These are phyloP conservation scores for Drosophila longiperda DNA, from an alignment of 2,888 invertebrate species.

Conservation along the genomic window DNA sequence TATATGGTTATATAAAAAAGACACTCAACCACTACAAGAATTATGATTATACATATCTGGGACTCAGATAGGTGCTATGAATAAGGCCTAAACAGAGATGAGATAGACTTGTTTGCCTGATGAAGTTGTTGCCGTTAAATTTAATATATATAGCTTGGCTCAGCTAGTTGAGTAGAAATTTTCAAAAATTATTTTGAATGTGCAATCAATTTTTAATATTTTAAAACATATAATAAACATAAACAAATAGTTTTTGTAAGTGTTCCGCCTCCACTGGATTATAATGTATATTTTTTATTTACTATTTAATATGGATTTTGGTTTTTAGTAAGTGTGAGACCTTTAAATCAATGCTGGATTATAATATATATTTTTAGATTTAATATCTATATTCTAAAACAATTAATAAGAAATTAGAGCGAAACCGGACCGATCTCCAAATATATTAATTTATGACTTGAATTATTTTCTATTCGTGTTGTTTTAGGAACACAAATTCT, in stretches of 20 bases:
- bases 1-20: slow-evolving; percentile 33
- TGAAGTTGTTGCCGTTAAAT: slow-evolving; percentile 66
- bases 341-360: no score
- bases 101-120: slow-evolving; percentile 49
- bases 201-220: slow-evolving; percentile 39
- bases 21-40: slow-evolving; percentile 21
- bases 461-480: slow-evolving; percentile 3
- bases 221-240: neutral
- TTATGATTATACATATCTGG: slow-evolving; percentile 41
- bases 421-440: slow-evolving; percentile 26
- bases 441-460: slow-evolving; percentile 21
- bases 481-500: neutral
- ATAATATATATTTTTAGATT: no score
- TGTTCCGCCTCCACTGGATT: neutral
- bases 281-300: neutral
- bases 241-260: neutral
- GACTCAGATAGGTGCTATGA: slow-evolving; percentile 55
- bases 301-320: neutral
- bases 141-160: slow-evolving; percentile 29
- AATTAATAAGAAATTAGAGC: neutral
- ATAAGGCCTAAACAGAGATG: slow-evolving; percentile 3
- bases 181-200: slow-evolving; percentile 33
- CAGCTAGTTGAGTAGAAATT: slow-evolving; percentile 21
- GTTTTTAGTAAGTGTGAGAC: no score
- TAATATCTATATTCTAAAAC: no score